Base-by-base conservation (phyloP, 2,797 vertebrate species). In the Silurus aristotelis region DNA sequence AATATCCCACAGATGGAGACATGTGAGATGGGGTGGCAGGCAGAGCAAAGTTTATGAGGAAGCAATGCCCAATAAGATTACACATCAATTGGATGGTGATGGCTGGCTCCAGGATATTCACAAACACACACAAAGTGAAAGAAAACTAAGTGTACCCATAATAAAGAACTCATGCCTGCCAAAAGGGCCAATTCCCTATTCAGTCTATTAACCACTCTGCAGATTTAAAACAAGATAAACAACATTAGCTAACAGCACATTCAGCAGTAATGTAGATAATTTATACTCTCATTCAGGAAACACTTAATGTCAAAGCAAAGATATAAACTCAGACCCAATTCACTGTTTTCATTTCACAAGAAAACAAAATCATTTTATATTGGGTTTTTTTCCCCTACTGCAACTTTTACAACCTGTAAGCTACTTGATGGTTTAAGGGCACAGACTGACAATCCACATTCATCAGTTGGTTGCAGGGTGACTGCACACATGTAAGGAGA, bases 51-150 rank as follows among this genome's bases (percentile, higher is more conserved):
- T 85, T 73, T 84, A 76, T 78, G 52, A 84, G 76, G 71, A 73
- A 17, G 78, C 43, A 43, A 25, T 58, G 66, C 64, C 72, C 76
- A 88, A 89, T 88, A 84, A 88, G 83, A 76, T 75, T 20, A 73
- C 27, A 84, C 87, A 87, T 89, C 90, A 87, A 90, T 87, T 86
- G 72, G 56, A 56, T 6, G 22, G 61, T 80, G 84, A 84, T 31
- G 66, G 9, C 63, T 66, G 63, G 66, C 77, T 75, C 73, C 56
- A 67, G 72, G 55, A 87, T 6, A 68, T 22, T 66, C 22, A 60
- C 64, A 82, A 1, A 63, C 43, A 73, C 22, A 55, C 7, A 67
- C 48, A 56, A 1, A 60, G 5, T 5, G 12, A 80, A 14, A 86
- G 43, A 43, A 43, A 83, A 31, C 25, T 55, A 86, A 86, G 19